Evolutionary conservation across 2,797 vertebrate species (phyloP).

Genomic region (Poeciliopsis presidionis): DNA sequence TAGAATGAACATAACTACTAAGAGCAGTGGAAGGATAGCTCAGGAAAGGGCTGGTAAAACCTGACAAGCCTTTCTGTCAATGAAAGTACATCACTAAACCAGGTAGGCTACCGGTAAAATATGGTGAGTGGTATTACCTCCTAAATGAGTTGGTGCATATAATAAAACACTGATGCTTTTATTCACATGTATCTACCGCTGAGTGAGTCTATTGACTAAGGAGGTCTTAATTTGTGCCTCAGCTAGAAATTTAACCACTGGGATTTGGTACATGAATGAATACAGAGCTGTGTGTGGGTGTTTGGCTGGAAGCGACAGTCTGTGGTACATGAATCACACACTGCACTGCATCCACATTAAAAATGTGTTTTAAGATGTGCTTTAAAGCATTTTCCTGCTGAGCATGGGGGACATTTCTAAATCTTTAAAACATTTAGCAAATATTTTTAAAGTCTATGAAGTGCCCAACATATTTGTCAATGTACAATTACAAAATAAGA

Average conservation of each 20-base stretch:
- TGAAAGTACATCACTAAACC: constrained; percentile 2
- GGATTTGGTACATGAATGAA: constrained; percentile 35
- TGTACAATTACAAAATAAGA: not conserved
- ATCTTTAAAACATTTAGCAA: not conserved
- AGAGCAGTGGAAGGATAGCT: not conserved
- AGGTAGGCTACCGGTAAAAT: not conserved
- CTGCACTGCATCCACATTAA: not conserved
- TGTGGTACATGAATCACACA: constrained; percentile 18
- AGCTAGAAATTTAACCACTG: constrained; percentile 32
- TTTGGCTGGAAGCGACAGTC: constrained; percentile 21
- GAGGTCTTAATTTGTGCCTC: constrained; percentile 35
- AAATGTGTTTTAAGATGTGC: not conserved
- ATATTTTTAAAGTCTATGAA: not conserved
- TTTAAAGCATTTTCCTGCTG: not conserved
- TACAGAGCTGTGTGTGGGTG: constrained; percentile 31
- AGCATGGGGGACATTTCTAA: not conserved
- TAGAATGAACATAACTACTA: not conserved
- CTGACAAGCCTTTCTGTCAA: constrained; percentile 5
- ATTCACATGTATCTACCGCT: not conserved
- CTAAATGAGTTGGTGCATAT: constrained; percentile 13
- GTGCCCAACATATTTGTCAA: not conserved
- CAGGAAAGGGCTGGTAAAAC: not conserved
- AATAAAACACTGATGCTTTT: constrained; percentile 19
- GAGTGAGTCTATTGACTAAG: constrained; percentile 5
- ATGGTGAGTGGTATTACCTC: not conserved